Evolutionary conservation across 1,140 invertebrate genomes (phyloP).

Genomic region (Caenorhabditis remanei): DNA sequence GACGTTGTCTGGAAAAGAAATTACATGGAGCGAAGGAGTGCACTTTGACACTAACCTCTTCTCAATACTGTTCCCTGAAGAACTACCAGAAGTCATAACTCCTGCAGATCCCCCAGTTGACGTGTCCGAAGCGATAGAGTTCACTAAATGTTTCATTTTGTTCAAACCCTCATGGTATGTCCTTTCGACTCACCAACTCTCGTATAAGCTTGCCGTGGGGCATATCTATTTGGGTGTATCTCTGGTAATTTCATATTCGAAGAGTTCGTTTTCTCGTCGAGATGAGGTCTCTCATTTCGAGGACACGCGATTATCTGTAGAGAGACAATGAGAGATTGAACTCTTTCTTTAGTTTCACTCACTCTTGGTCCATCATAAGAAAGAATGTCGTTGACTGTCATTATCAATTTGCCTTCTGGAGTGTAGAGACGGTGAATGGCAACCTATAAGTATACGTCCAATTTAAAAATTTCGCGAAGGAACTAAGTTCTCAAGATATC

Average conservation of each 20-base stretch:
- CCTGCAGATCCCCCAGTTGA: neutral
- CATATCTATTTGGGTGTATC: conserved; percentile 41
- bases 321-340: neutral
- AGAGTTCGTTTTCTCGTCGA: neutral
- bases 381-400: conserved; percentile 50
- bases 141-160: too few species aligned
- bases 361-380: conserved; percentile 9
- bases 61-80: conserved; percentile 40
- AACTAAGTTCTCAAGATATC: neutral
- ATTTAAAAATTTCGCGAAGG: conserved; percentile 18
- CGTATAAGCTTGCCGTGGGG: conserved; percentile 14
- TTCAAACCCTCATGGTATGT: neutral
- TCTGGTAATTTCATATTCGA: neutral
- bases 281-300: conserved; percentile 52
- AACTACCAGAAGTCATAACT: neutral
- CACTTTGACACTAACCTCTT: neutral
- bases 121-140: neutral
- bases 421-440: conserved; percentile 57
- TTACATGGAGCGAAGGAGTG: neutral
- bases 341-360: neutral
- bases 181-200: neutral
- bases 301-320: conserved; percentile 61
- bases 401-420: conserved; percentile 47
- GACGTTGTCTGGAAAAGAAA: conserved; percentile 10
- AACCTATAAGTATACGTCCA: conserved; percentile 15